Percentiles rank a stretch among this genome's conserved stretches.
phyloP scores from a whole-genome alignment of 2,113 vertebrate species.

The Ameiurus melas region DNA sequence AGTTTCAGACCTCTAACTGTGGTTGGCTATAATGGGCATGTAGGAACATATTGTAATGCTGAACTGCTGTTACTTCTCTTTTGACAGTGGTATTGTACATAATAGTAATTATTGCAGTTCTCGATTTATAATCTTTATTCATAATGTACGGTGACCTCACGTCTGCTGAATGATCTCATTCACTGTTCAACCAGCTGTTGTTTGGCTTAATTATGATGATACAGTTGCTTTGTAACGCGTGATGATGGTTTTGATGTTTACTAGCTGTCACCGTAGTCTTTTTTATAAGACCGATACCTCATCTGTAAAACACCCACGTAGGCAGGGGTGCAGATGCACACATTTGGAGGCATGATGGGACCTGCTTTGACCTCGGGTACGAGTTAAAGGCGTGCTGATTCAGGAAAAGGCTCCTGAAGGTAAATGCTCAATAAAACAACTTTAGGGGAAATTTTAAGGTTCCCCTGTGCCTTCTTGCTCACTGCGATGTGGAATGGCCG shows the following conservation, averaged over 20 bases:
- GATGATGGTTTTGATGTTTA: slow-evolving; percentile 14
- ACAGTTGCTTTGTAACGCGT: slow-evolving; percentile 11
- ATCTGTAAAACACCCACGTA: neutral
- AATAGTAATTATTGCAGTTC: slow-evolving; percentile 5
- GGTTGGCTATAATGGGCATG: neutral
- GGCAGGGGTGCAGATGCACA: neutral
- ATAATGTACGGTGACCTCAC: slow-evolving; percentile 25
- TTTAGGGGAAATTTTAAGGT: neutral
- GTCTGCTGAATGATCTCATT: slow-evolving; percentile 23
- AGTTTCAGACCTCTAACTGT: neutral
- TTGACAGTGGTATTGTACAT: neutral
- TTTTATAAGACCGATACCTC: neutral
- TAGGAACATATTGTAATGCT: neutral
- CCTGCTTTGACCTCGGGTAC: slow-evolving; percentile 54
- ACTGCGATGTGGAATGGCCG: neutral
- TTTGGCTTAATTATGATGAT: slow-evolving; percentile 35
- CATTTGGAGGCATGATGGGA: slow-evolving; percentile 19
- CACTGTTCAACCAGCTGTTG: slow-evolving; percentile 31
- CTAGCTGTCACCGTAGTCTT: neutral
- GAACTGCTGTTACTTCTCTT: slow-evolving; percentile 14
- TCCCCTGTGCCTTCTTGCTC: neutral
- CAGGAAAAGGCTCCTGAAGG: slow-evolving; percentile 1
- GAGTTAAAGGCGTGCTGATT: slow-evolving; percentile 1
- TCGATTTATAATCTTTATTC: slow-evolving; percentile 5
- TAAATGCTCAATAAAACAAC: neutral